Evolutionary conservation across 1,140 invertebrate species (phyloP).

Genomic region (Daktulosphaira vitifoliae): DNA sequence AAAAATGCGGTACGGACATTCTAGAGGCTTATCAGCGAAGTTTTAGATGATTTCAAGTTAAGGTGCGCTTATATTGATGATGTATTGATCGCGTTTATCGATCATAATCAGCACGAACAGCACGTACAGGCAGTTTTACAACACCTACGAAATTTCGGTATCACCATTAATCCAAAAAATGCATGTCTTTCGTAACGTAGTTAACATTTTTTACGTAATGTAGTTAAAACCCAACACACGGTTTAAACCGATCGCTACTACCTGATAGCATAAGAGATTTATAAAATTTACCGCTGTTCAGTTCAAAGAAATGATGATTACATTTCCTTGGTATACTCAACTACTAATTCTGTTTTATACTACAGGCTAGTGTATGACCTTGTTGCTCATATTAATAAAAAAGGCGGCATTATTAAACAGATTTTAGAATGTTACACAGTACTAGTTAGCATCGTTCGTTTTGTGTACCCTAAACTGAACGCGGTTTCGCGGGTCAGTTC

Average conservation of each 20-base stretch:
- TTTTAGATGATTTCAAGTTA: constrained; percentile 42
- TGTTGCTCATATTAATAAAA: background rate
- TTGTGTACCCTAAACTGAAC: background rate
- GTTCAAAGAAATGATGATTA: no score
- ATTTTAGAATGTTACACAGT: background rate
- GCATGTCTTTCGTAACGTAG: constrained; percentile 40
- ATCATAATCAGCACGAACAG: constrained; percentile 37
- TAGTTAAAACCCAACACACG: constrained; percentile 39
- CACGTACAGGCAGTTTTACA: constrained; percentile 36
- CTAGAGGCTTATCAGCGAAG: constrained; percentile 47
- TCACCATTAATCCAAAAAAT: constrained; percentile 41
- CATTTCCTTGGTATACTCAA: constrained; percentile 38
- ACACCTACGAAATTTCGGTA: no score
- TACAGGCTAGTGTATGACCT: background rate
- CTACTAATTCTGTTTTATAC: constrained; percentile 11
- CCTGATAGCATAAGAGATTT: constrained; percentile 28
- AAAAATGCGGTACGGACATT: constrained; percentile 45
- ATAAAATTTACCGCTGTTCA: no score
- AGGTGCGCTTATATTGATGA: constrained; percentile 42
- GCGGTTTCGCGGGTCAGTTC: background rate
- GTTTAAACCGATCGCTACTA: constrained; percentile 37
- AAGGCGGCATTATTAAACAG: no score
- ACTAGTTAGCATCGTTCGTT: background rate
- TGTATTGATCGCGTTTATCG: constrained; percentile 40
- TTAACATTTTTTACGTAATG: constrained; percentile 37